phyloP scores from a whole-genome alignment of 2,113 vertebrate genomes.

The Coreoperca whiteheadi region DNA sequence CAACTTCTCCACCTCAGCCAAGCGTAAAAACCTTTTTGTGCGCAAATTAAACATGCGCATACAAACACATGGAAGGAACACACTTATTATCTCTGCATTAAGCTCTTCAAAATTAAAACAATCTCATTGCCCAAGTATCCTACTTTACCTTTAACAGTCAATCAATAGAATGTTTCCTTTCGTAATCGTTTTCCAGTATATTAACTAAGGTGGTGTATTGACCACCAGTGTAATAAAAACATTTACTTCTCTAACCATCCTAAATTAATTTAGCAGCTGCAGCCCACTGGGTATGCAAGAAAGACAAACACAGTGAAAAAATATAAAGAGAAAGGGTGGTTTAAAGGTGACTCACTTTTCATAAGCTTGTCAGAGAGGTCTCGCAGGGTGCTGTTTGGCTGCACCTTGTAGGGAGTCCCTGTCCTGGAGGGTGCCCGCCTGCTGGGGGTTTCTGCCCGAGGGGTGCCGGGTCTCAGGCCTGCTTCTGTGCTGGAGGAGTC shows the following conservation, averaged over 20 bases:
- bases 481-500: conserved; percentile 76
- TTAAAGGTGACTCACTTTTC: conserved; percentile 91
- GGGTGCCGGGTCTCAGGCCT: conserved; percentile 35
- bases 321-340: background rate
- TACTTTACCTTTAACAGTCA: too few relatives aligned
- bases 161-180: background rate
- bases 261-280: background rate
- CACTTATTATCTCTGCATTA: too few relatives aligned
- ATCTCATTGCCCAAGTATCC: too few relatives aligned
- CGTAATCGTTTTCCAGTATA: background rate
- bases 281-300: too few relatives aligned
- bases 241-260: background rate
- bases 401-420: conserved; percentile 85
- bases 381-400: conserved; percentile 85
- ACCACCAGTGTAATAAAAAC: background rate
- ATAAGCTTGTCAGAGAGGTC: conserved; percentile 94
- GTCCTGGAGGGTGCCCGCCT: conserved; percentile 86
- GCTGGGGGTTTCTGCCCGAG: conserved; percentile 77
- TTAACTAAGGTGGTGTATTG: background rate
- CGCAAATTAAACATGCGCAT: too few relatives aligned
- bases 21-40: too few relatives aligned
- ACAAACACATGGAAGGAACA: too few relatives aligned
- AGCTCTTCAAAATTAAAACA: too few relatives aligned
- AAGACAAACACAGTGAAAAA: too few relatives aligned
- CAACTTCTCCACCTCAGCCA: too few relatives aligned